Conservation (phyloP, 2,797 vertebrate genomes). For the Acanthurus lineatus region DNA sequence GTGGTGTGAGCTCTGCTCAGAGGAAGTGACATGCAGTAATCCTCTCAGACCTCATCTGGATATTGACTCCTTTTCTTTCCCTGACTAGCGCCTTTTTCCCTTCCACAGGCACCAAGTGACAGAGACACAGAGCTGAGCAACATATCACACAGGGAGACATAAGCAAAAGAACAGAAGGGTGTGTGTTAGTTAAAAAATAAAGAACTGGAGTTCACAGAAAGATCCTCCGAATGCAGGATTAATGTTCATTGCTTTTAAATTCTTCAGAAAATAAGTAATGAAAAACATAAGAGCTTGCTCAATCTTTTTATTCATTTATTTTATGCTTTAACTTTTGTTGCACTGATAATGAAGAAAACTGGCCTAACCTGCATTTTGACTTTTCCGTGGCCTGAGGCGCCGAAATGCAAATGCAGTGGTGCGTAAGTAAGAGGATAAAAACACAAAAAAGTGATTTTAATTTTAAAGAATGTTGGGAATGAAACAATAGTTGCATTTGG, state of each 20-base stretch:
- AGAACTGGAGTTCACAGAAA: conserved; percentile 19
- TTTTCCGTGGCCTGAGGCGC: conserved; percentile 54
- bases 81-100: conserved; percentile 53
- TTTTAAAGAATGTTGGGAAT: conserved; percentile 74
- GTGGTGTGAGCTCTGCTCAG: conserved; percentile 38
- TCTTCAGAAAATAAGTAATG: conserved; percentile 50
- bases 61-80: conserved; percentile 70
- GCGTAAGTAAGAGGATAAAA: conserved; percentile 43
- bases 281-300: conserved; percentile 56
- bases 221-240: conserved; percentile 48
- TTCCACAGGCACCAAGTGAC: conserved; percentile 41
- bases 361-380: conserved; percentile 73
- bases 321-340: conserved; percentile 62
- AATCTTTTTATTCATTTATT: conserved; percentile 55
- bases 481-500: conserved; percentile 80
- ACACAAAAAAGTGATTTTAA: conserved; percentile 67
- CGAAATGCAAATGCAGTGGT: conserved; percentile 60
- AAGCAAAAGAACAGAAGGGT: conserved; percentile 19
- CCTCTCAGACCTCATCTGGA: conserved; percentile 66
- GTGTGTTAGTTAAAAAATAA: background rate
- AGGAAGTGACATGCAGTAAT: conserved; percentile 78
- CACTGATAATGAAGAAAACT: conserved; percentile 71
- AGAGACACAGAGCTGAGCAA: conserved; percentile 1
- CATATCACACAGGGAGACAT: conserved; percentile 22
- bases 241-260: conserved; percentile 54